Conservation (phyloP, 2,888 invertebrate species). For the Folsomia candida region DNA sequence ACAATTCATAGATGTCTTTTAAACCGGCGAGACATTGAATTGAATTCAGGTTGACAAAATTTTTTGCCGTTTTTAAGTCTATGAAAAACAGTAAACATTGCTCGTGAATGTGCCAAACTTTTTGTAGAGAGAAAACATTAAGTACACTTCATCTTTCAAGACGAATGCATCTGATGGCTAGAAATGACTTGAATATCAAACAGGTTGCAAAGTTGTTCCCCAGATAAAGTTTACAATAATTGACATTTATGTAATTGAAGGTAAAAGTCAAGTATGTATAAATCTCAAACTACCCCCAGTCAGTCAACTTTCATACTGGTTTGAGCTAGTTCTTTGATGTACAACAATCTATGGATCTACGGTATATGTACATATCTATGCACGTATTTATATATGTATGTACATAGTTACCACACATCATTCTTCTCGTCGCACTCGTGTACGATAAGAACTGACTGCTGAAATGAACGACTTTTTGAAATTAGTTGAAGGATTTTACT, state of each 20-base stretch:
- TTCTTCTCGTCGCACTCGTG: no score
- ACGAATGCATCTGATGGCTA: no score
- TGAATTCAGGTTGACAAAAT: neutral
- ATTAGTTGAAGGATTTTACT: neutral
- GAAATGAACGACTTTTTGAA: neutral
- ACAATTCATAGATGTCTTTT: no score
- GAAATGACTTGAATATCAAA: neutral
- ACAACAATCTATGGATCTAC: no score
- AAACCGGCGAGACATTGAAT: neutral
- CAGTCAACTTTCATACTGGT: neutral
- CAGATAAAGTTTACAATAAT: no score
- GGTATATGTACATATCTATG: neutral
- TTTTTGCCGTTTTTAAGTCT: neutral
- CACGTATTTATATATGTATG: neutral
- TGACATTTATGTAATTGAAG: no score
- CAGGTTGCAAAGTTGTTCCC: no score
- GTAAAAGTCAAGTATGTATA: no score
- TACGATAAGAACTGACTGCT: neutral
- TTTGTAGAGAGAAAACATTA: no score
- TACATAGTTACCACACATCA: no score
- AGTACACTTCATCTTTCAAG: no score
- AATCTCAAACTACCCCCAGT: neutral
- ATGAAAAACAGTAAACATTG: constrained; percentile 5
- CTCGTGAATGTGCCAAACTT: neutral
- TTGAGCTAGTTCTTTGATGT: no score